Base-by-base conservation (phyloP, 2,113 vertebrate species). In the Chaetodon auriga region DNA sequence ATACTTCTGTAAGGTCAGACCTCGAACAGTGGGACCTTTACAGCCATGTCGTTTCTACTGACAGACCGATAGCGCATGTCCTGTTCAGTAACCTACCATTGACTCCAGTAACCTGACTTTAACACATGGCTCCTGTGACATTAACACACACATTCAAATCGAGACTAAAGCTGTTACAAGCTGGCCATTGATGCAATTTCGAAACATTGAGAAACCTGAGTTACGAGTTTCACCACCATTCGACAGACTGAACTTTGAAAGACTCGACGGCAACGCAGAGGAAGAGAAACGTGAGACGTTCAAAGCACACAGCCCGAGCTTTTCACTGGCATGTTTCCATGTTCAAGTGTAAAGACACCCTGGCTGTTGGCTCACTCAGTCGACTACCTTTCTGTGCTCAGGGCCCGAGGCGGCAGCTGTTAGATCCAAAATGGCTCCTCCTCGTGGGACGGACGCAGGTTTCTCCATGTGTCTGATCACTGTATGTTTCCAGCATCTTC, bases 191-290 rank as follows among this genome's bases (percentile, higher is more conserved):
- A 49, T 45, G 36, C 68, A 68, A 61, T 69, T 69, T 61, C 89
- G 86, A 74, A 7, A 70, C 94, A 94, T 91, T 77, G 94, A 95
- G 95, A 95, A 95, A 94, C 93, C 91, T 91, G 91, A 75, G 88
- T 92, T 74, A n/a, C 73, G 38, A 75, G 46, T 21, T 58, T n/a
- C 21, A 54, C 14, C 43, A 49, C 14, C 13, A 21, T 38, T 41
- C 5, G 51, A 72, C 38, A 51, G 18, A 74, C 9, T 11, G 1
- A 12, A 49, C 19, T 63, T 19, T 48, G 18, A 55, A 16, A 63
- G 38, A 55, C 35, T 36, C 3, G 30, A 41, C 38, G 68, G 45
- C 7, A 21, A 25, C 6, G 13, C 21, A 19, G 2, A 35, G 6
- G 21, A 8, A 53, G 25, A 54, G 19, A 18, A 49, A 69, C n/a